Percentiles rank a stretch among this genome's conserved stretches.
Conservation (phyloP, 2,797 vertebrate genomes). For the Buphagus erythrorhynchus region DNA sequence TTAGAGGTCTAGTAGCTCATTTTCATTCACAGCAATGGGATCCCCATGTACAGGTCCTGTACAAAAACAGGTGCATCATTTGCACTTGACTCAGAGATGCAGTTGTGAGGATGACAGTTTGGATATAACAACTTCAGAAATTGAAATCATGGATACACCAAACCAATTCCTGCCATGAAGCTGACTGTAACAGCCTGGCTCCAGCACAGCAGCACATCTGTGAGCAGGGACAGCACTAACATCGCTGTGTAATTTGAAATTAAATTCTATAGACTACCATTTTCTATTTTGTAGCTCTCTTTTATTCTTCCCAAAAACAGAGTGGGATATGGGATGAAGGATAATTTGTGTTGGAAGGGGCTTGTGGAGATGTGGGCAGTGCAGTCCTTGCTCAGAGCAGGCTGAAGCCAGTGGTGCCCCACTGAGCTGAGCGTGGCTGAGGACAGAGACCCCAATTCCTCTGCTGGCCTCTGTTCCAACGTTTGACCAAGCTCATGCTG, state of each 20-base stretch:
- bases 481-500: accelerated
- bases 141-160: not conserved
- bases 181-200: not conserved
- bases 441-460: not conserved
- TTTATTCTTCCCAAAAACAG: not conserved
- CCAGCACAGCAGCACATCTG: not conserved
- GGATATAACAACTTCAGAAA: not conserved
- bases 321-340: not conserved
- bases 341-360: not conserved
- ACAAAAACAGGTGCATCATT: not conserved
- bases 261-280: not conserved
- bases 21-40: not conserved
- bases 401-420: accelerated
- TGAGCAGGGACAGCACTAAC: not conserved
- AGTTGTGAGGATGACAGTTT: not conserved
- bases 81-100: not conserved
- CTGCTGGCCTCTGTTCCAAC: not conserved
- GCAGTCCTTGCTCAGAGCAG: not conserved
- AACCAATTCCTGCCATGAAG: not conserved
- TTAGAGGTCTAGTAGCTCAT: not conserved
- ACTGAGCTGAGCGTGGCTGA: not conserved
- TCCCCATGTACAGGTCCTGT: not conserved
- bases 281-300: not conserved
- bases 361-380: not conserved
- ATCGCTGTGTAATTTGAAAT: not conserved